phyloP scores from a whole-genome alignment of 2,113 vertebrate species.

The Turdus rufiventris region DNA sequence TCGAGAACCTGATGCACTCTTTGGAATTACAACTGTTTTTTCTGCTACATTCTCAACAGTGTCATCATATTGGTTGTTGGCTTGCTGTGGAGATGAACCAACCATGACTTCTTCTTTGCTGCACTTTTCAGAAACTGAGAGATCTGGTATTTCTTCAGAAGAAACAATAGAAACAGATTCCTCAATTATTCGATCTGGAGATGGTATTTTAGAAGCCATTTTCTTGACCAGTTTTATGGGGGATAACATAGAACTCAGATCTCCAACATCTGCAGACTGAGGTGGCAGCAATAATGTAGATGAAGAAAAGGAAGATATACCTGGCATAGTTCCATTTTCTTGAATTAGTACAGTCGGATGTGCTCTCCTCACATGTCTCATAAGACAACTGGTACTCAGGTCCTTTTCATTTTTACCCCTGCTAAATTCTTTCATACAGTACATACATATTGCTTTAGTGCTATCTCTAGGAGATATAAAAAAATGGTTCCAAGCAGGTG shows the following conservation, averaged over 20 bases:
- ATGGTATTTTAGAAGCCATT: conserved; percentile 79
- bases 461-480: conserved; percentile 95
- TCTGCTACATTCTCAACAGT: conserved; percentile 74
- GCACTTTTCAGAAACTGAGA: conserved; percentile 76
- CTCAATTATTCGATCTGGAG: conserved; percentile 76
- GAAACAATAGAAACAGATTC: conserved; percentile 70
- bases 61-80: conserved; percentile 77
- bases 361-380: conserved; percentile 94
- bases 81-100: conserved; percentile 73
- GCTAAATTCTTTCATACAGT: conserved; percentile 98
- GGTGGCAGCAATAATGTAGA: conserved; percentile 69
- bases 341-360: conserved; percentile 88
- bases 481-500: conserved; percentile 97
- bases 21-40: conserved; percentile 76
- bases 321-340: conserved; percentile 74
- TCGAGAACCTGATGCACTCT: conserved; percentile 83
- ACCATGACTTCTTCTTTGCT: conserved; percentile 69
- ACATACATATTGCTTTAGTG: conserved; percentile 97
- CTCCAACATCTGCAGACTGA: conserved; percentile 59
- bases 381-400: conserved; percentile 94
- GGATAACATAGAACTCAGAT: conserved; percentile 71
- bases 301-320: conserved; percentile 62
- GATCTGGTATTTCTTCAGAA: conserved; percentile 82
- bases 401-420: conserved; percentile 97
- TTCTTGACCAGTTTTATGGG: conserved; percentile 82